Percentiles rank a stretch among this genome's conserved stretches.
Evolutionary conservation across 2,888 invertebrate species (phyloP).

Genomic region (Drosophila peninsularis): DNA sequence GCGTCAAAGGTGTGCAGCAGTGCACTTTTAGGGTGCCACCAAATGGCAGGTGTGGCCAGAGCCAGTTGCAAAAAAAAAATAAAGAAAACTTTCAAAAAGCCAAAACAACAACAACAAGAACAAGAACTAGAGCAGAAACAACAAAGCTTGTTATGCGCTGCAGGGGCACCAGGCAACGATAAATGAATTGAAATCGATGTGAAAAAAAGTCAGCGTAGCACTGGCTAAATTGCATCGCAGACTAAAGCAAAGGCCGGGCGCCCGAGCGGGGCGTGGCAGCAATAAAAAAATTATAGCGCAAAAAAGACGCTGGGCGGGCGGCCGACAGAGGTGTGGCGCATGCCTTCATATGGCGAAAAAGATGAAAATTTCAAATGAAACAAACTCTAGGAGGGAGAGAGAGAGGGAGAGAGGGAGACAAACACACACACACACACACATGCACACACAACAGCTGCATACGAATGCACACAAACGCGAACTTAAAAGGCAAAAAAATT

Average conservation of each 20-base stretch:
- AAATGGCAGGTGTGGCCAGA: conserved; percentile 31
- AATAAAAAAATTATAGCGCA: conserved; percentile 26
- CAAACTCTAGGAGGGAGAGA: conserved; percentile 23
- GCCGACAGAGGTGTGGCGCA: conserved; percentile 21
- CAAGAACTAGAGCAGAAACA: neutral
- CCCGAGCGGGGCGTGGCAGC: conserved; percentile 21
- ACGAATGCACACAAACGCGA: conserved; percentile 34
- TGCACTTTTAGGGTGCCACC: conserved; percentile 32
- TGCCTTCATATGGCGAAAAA: conserved; percentile 10
- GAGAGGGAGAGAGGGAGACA: too few species aligned
- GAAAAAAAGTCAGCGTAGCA: conserved; percentile 5
- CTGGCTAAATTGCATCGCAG: conserved; percentile 32
- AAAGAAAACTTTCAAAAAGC: conserved; percentile 23
- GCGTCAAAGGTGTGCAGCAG: conserved; percentile 35
- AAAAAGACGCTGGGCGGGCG: conserved; percentile 10
- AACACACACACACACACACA: conserved; percentile 2
- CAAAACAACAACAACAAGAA: conserved; percentile 5
- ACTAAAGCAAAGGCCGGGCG: conserved; percentile 1
- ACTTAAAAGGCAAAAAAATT: conserved; percentile 55
- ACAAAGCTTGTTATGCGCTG: conserved; percentile 8
- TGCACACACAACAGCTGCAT: conserved; percentile 51
- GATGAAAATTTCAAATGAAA: conserved; percentile 46
- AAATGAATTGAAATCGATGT: conserved; percentile 60
- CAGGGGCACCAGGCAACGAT: conserved; percentile 20
- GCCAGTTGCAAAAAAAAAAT: conserved; percentile 5